phyloP scores from a whole-genome alignment of 2,888 invertebrate species.

The Epiblema foenella region DNA sequence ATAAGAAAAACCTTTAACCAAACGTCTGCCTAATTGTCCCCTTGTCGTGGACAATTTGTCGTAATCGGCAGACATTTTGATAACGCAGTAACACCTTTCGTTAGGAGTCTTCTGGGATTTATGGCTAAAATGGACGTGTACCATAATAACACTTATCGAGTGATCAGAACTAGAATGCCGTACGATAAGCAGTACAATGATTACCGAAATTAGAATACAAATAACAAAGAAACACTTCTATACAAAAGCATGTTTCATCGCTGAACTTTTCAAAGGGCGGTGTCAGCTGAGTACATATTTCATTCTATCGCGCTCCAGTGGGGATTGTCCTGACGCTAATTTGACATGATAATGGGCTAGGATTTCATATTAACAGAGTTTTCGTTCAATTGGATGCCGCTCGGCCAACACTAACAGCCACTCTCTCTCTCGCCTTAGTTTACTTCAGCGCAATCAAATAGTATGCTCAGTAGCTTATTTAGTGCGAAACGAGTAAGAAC shows the following conservation, averaged over 20 bases:
- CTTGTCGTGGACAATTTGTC: slow-evolving; percentile 51
- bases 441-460: slow-evolving; percentile 26
- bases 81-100: slow-evolving; percentile 23
- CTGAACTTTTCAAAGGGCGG: slow-evolving; percentile 25
- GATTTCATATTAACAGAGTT: slow-evolving; percentile 36
- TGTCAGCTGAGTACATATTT: slow-evolving; percentile 42
- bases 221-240: background rate
- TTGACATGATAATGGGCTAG: slow-evolving; percentile 45
- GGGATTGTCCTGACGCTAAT: slow-evolving; percentile 39
- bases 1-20: slow-evolving; percentile 51
- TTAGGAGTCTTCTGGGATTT: background rate
- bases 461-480: slow-evolving; percentile 8
- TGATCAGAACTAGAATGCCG: background rate
- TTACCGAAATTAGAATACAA: background rate
- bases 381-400: slow-evolving; percentile 21
- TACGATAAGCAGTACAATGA: background rate
- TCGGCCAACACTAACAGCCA: background rate
- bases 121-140: background rate
- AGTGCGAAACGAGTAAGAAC: slow-evolving; percentile 24
- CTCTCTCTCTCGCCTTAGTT: background rate
- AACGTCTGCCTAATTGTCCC: slow-evolving; percentile 52
- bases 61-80: slow-evolving; percentile 30
- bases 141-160: background rate
- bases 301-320: slow-evolving; percentile 37
- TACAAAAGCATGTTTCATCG: slow-evolving; percentile 33